A percentile compares a stretch with the other conserved stretches of the same genome.
Evolutionary conservation across 2,797 vertebrate genomes (phyloP).

Genomic region (Spinus pinus): DNA sequence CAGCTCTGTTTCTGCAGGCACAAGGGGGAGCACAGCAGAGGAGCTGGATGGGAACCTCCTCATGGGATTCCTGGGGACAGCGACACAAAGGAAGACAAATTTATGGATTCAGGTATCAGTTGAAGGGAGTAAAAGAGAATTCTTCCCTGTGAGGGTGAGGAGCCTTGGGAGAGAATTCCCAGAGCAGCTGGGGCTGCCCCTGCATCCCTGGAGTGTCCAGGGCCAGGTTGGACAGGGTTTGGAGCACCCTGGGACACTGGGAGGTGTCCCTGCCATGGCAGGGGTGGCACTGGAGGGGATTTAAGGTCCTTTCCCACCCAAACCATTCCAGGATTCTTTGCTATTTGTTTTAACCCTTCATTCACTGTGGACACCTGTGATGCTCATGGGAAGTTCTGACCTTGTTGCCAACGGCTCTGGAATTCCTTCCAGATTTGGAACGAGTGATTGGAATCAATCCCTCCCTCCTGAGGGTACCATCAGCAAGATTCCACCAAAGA

Average conservation of each 20-base stretch:
- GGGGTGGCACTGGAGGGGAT: neutral
- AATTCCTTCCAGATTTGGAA: neutral
- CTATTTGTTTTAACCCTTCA: neutral
- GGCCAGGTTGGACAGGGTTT: accelerated
- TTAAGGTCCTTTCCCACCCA: neutral
- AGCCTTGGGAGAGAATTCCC: neutral
- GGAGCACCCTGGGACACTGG: accelerated
- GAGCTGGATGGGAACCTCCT: constrained; percentile 17
- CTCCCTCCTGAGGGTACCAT: neutral
- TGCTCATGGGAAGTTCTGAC: neutral
- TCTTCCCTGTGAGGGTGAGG: accelerated
- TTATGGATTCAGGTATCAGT: neutral
- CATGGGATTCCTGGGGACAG: neutral
- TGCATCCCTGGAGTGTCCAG: neutral
- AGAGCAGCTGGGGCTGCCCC: accelerated
- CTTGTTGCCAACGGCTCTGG: neutral
- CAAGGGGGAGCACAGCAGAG: neutral
- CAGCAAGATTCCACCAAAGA: neutral
- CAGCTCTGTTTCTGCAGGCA: constrained; percentile 5
- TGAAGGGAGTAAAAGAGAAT: neutral
- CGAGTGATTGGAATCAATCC: accelerated
- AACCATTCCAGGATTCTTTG: neutral
- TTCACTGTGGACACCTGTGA: accelerated
- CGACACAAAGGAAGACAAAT: accelerated
- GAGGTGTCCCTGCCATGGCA: neutral